Conservation (phyloP, 1,140 invertebrate genomes). For the Pararge aegeria region DNA sequence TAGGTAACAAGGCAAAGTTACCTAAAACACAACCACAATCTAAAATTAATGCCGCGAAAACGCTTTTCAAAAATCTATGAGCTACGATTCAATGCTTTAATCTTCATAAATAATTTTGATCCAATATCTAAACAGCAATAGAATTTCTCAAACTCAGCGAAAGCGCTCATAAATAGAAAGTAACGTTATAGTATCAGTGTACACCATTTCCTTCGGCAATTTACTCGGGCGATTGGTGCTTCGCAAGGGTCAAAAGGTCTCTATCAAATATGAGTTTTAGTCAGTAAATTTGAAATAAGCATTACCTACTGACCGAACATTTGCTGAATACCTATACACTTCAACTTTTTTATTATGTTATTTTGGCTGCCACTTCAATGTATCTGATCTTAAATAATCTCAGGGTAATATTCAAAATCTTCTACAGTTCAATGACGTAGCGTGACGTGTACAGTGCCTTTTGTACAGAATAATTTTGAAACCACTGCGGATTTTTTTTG, state of each 20-base stretch:
- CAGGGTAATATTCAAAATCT: too few relatives aligned
- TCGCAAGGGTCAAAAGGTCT: conserved; percentile 36
- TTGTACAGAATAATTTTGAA: too few relatives aligned
- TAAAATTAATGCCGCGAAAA: too few relatives aligned
- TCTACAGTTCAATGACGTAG: too few relatives aligned
- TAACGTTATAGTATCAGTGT: conserved; percentile 26
- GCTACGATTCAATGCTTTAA: not conserved
- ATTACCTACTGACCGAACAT: conserved; percentile 25
- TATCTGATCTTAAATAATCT: too few relatives aligned
- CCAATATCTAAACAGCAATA: conserved; percentile 16
- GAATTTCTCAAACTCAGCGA: conserved; percentile 26
- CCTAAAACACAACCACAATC: too few relatives aligned
- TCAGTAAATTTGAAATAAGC: conserved; percentile 34
- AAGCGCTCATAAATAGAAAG: conserved; percentile 31
- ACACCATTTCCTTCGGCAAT: conserved; percentile 31
- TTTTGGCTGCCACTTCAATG: too few relatives aligned
- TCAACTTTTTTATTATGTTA: too few relatives aligned
- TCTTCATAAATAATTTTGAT: conserved; percentile 9
- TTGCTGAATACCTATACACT: conserved; percentile 28
- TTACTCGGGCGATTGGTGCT: conserved; percentile 31
- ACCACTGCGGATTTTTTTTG: too few relatives aligned
- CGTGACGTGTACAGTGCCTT: too few relatives aligned
- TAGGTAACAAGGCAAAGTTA: too few relatives aligned
- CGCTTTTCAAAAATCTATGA: not conserved
- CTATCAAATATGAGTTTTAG: conserved; percentile 39